phyloP scores from a whole-genome alignment of 2,113 vertebrate species.

The Micronycteris hirsuta region DNA sequence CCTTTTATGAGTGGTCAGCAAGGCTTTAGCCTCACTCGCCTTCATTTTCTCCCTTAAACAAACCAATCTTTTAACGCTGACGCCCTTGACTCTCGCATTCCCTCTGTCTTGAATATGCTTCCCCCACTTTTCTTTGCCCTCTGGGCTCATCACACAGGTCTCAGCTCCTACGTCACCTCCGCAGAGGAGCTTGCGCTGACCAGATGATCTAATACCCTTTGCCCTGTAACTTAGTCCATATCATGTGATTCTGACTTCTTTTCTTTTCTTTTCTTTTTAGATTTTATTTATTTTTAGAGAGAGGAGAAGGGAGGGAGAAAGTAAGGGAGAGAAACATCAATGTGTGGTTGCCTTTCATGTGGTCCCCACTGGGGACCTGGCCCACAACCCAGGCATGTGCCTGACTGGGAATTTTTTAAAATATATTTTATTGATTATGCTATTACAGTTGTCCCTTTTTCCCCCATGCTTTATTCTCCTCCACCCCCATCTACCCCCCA shows the following conservation, averaged over 20 bases:
- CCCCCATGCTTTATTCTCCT: no score
- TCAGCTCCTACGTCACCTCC: not conserved
- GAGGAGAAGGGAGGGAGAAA: no score
- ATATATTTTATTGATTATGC: no score
- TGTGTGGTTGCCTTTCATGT: no score
- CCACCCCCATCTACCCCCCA: no score
- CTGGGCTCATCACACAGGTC: not conserved
- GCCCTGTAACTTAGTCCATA: not conserved
- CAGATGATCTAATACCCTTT: not conserved
- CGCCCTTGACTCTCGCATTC: not conserved
- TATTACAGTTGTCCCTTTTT: no score
- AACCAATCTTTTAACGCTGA: not conserved
- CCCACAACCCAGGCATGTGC: no score
- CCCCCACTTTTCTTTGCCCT: rapidly evolving
- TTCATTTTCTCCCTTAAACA: not conserved
- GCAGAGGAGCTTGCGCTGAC: not conserved
- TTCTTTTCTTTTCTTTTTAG: not conserved
- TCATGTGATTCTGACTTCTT: not conserved
- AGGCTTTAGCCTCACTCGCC: not conserved
- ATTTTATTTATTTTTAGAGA: no score
- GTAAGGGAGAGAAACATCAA: no score
- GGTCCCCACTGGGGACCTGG: no score
- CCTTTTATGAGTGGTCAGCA: not conserved
- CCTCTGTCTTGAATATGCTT: not conserved
- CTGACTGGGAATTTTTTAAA: no score